Evolutionary conservation across 1,140 invertebrate species (phyloP).

Genomic region (Drosophila lowei): DNA sequence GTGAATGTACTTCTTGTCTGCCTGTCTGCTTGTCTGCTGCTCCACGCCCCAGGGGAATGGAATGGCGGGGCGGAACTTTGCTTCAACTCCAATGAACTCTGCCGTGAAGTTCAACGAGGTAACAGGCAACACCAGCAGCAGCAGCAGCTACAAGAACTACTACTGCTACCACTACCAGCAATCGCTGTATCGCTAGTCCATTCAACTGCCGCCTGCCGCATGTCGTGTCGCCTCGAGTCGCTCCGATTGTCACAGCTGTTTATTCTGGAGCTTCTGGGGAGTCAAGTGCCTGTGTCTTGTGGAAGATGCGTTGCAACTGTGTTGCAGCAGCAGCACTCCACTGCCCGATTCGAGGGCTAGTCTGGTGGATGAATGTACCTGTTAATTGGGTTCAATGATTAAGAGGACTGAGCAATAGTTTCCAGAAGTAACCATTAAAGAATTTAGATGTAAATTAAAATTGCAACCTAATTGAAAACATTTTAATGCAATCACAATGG

Average conservation of each 20-base stretch:
- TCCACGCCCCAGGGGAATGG: too few relatives aligned
- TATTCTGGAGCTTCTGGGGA: constrained; percentile 17
- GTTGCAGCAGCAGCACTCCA: too few relatives aligned
- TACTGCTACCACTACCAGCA: constrained; percentile 1
- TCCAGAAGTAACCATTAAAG: too few relatives aligned
- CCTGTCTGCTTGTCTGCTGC: too few relatives aligned
- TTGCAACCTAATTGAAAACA: too few relatives aligned
- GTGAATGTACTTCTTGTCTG: constrained; percentile 28
- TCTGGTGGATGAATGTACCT: too few relatives aligned
- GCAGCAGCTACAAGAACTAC: constrained; percentile 29
- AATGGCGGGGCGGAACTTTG: neutral
- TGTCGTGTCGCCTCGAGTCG: constrained; percentile 25
- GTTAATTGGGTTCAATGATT: too few relatives aligned
- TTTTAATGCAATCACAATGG: too few relatives aligned
- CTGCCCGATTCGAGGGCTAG: too few relatives aligned
- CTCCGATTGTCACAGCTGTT: constrained; percentile 69
- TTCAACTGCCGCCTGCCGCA: constrained; percentile 55
- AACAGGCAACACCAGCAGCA: constrained; percentile 30
- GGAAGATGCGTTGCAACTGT: constrained; percentile 12
- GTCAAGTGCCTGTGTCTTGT: constrained; percentile 48
- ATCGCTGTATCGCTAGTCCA: constrained; percentile 45
- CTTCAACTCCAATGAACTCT: constrained; percentile 64
- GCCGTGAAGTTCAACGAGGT: constrained; percentile 68
- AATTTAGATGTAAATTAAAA: too few relatives aligned
- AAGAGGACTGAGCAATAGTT: too few relatives aligned